These are phyloP conservation scores for Syngnathus typhle DNA, from an alignment of 2,113 vertebrate species.

Conservation along the genomic window DNA sequence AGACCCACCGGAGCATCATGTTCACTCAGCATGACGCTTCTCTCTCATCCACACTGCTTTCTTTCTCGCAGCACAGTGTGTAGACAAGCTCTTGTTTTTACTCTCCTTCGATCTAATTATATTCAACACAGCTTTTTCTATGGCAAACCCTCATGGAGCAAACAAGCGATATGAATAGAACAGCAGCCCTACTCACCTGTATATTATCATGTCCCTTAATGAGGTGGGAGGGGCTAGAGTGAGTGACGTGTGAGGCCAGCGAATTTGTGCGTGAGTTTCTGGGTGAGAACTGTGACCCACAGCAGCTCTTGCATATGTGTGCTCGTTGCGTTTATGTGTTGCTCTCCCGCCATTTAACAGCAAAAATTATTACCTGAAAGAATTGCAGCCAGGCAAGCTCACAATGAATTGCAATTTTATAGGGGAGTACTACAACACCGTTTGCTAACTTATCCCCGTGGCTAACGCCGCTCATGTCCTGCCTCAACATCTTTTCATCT, in stretches of 20 bases:
- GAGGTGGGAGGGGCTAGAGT: too few relatives aligned
- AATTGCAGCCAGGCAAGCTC: too few relatives aligned
- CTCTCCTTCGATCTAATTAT: slow-evolving; percentile 33
- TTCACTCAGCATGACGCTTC: slow-evolving; percentile 48
- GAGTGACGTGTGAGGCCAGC: too few relatives aligned
- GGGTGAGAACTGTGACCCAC: too few relatives aligned
- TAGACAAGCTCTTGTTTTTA: slow-evolving; percentile 15
- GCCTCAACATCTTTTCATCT: background rate
- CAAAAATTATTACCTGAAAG: too few relatives aligned
- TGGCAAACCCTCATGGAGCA: background rate
- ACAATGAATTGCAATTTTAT: too few relatives aligned
- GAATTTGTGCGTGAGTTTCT: too few relatives aligned
- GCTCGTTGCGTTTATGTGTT: too few relatives aligned
- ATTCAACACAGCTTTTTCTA: slow-evolving; percentile 22
- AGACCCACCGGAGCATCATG: slow-evolving; percentile 52
- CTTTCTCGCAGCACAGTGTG: slow-evolving; percentile 30
- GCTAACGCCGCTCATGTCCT: background rate
- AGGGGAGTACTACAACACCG: background rate
- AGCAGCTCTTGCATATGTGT: too few relatives aligned
- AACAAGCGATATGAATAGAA: background rate
- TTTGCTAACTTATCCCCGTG: background rate
- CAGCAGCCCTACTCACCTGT: background rate
- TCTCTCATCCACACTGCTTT: slow-evolving; percentile 39
- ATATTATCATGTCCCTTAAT: too few relatives aligned
- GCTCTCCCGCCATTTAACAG: too few relatives aligned